Evolutionary conservation across 1,140 invertebrate genomes (phyloP).

Genomic region (Drosophila tristis): DNA sequence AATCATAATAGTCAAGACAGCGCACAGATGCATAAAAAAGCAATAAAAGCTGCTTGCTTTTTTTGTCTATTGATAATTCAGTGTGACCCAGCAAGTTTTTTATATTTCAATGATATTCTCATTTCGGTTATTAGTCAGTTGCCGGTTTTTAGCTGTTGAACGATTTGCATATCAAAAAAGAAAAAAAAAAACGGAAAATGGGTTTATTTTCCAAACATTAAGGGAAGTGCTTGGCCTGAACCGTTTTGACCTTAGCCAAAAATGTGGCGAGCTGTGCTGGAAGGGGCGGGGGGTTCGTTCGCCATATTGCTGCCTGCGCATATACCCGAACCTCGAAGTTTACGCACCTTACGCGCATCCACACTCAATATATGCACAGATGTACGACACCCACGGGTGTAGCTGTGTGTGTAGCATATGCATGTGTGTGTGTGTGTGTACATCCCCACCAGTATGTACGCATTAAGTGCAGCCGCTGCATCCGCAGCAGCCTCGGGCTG

Average conservation of each 20-base stretch:
- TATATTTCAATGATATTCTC: slow-evolving; percentile 30
- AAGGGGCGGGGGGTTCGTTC: slow-evolving; percentile 25
- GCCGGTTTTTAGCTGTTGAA: slow-evolving; percentile 32
- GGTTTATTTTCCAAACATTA: slow-evolving; percentile 13
- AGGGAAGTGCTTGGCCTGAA: slow-evolving; percentile 15
- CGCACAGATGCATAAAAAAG: slow-evolving; percentile 65
- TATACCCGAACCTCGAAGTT: slow-evolving; percentile 24
- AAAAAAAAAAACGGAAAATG: slow-evolving; percentile 18
- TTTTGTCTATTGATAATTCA: slow-evolving; percentile 20
- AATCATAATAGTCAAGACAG: slow-evolving; percentile 29
- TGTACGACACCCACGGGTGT: not conserved
- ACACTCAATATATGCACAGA: slow-evolving; percentile 10
- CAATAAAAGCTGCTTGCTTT: slow-evolving; percentile 51
- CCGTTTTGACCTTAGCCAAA: slow-evolving; percentile 51
- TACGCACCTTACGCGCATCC: slow-evolving; percentile 55
- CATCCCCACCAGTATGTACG: slow-evolving; percentile 8
- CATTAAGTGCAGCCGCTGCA: slow-evolving; percentile 71
- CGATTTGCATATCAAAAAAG: slow-evolving; percentile 50
- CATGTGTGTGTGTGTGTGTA: slow-evolving; percentile 13
- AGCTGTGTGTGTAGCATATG: not conserved
- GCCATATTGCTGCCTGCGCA: slow-evolving; percentile 59
- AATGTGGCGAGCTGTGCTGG: not conserved
- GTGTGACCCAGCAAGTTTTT: slow-evolving; percentile 48
- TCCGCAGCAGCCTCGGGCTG: slow-evolving; percentile 36
- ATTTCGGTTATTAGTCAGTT: slow-evolving; percentile 41